A percentile compares a stretch with the other conserved stretches of the same genome.
Evolutionary conservation across 2,888 invertebrate genomes (phyloP).

Genomic region (Venusia cambrica): DNA sequence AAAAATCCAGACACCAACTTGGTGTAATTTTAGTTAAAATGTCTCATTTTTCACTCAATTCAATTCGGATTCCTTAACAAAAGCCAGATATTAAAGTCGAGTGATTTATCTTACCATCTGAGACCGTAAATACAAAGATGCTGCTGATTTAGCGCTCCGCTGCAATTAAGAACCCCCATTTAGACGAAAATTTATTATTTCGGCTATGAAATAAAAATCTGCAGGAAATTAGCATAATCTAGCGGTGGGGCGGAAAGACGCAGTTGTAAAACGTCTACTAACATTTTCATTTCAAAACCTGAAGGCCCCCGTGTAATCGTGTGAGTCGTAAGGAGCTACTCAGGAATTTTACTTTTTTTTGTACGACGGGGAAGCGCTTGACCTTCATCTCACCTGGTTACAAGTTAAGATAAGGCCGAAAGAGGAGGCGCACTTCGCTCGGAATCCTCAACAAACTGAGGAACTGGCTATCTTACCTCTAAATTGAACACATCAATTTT

Average conservation of each 20-base stretch:
- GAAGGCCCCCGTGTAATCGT: slow-evolving; percentile 3
- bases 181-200: slow-evolving; percentile 28
- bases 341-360: no score
- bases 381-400: no score
- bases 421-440: no score
- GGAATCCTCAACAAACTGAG: no score
- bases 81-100: slow-evolving; percentile 21
- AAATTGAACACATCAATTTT: no score
- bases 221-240: slow-evolving; percentile 20
- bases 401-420: no score
- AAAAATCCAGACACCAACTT: no score
- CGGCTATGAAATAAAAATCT: slow-evolving; percentile 23
- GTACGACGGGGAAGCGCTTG: no score
- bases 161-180: slow-evolving; percentile 27
- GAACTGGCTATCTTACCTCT: no score
- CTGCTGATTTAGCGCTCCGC: slow-evolving; percentile 25
- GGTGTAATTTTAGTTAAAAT: no score
- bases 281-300: slow-evolving; percentile 3
- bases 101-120: slow-evolving; percentile 21
- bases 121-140: slow-evolving; percentile 24
- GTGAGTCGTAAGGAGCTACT: no score
- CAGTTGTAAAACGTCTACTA: slow-evolving; percentile 5
- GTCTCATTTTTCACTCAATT: slow-evolving; percentile 16
- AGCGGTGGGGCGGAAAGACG: slow-evolving; percentile 20
- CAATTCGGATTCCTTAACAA: slow-evolving; percentile 16